Conservation (phyloP, 2,797 vertebrate species). For the Steatocranus sp. region DNA sequence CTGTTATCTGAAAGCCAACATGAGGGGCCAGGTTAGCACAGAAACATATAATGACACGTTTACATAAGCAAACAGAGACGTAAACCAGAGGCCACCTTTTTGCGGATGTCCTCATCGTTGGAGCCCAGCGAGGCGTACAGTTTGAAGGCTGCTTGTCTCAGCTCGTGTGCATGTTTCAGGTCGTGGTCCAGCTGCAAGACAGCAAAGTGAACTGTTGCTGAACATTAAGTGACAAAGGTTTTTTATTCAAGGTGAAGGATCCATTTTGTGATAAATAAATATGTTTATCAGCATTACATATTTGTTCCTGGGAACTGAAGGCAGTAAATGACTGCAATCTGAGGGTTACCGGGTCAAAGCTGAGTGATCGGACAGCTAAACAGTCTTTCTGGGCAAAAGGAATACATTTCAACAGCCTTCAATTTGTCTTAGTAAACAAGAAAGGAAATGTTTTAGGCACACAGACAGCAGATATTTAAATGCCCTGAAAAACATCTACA, state of each 20-base stretch:
- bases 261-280: neutral
- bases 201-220: neutral
- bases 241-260: neutral
- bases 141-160: conserved; percentile 98
- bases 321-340: neutral
- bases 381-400: neutral
- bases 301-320: neutral
- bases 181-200: conserved; percentile 90
- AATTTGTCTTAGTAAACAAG: neutral
- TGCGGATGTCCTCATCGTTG: conserved; percentile 98
- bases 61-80: neutral
- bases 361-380: neutral
- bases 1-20: conserved; percentile 84
- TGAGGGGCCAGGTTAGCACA: neutral
- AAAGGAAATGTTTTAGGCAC: neutral
- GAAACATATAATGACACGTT: neutral
- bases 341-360: neutral
- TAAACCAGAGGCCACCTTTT: conserved; percentile 80
- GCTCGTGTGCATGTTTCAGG: conserved; percentile 96
- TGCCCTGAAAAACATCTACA: neutral
- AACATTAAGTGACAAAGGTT: neutral
- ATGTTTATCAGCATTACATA: neutral
- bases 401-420: neutral
- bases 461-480: neutral
- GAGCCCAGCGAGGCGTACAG: conserved; percentile 97